Conservation (phyloP, 2,797 vertebrate species). For the Acipenser ruthenus region DNA sequence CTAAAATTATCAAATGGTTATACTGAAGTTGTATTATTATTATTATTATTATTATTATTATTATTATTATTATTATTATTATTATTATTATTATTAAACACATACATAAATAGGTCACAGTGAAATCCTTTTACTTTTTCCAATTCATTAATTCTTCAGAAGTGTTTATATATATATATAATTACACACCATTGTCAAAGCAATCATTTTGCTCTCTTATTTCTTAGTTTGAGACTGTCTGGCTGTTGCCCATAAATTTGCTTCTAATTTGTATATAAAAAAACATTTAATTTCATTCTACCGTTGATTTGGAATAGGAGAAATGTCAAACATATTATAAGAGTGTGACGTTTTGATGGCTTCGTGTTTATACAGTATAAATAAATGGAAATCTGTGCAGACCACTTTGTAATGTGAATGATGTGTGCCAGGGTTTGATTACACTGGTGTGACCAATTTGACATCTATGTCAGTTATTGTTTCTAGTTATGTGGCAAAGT, state of each 20-base stretch:
- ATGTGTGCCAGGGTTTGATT: constrained; percentile 1
- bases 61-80: neutral
- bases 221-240: no score
- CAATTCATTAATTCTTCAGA: no score
- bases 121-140: no score
- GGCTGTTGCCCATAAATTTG: no score
- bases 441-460: constrained; percentile 2
- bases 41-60: neutral
- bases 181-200: no score
- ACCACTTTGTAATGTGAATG: neutral
- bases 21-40: neutral
- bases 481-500: neutral
- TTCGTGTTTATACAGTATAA: neutral
- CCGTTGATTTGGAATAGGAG: neutral
- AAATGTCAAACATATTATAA: constrained; percentile 5
- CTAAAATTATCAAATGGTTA: neutral
- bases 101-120: no score
- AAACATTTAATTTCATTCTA: neutral
- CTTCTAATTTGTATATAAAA: neutral
- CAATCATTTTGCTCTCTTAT: no score
- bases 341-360: neutral
- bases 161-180: no score
- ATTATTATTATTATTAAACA: neutral
- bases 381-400: neutral
- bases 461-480: neutral